phyloP scores from a whole-genome alignment of 2,888 invertebrate genomes.

The Cantharis flavilabris region DNA sequence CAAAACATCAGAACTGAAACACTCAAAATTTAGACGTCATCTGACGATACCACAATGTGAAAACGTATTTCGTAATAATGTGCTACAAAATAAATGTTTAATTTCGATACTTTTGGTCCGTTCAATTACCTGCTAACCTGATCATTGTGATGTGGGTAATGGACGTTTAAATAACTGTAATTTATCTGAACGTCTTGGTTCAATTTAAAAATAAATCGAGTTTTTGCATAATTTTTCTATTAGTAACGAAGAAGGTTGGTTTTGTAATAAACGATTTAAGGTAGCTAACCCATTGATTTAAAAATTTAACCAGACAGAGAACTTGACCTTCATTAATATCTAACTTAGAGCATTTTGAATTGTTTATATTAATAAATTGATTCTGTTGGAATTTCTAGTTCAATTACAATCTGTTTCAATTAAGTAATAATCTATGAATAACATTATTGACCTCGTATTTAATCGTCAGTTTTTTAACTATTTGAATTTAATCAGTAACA shows the following conservation, averaged over 20 bases:
- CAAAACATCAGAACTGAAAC: neutral
- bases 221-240: neutral
- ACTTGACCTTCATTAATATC: slow-evolving; percentile 7
- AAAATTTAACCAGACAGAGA: neutral
- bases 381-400: neutral
- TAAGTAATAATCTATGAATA: neutral
- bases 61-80: neutral
- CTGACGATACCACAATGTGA: neutral
- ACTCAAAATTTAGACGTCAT: neutral
- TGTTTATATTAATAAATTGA: neutral
- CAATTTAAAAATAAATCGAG: neutral
- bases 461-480: neutral
- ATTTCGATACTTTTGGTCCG: neutral
- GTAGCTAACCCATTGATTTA: slow-evolving; percentile 2
- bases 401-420: neutral
- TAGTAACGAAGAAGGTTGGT: neutral
- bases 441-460: neutral
- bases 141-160: neutral
- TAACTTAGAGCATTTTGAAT: neutral
- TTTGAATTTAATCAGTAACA: neutral
- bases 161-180: neutral
- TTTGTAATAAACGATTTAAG: neutral
- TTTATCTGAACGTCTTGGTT: neutral
- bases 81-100: neutral
- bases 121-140: neutral